Evolutionary conservation across 2,888 invertebrate species (phyloP), one percentile per base, ranked within the genome.

Genomic region (Palloptera scutellata): DNA sequence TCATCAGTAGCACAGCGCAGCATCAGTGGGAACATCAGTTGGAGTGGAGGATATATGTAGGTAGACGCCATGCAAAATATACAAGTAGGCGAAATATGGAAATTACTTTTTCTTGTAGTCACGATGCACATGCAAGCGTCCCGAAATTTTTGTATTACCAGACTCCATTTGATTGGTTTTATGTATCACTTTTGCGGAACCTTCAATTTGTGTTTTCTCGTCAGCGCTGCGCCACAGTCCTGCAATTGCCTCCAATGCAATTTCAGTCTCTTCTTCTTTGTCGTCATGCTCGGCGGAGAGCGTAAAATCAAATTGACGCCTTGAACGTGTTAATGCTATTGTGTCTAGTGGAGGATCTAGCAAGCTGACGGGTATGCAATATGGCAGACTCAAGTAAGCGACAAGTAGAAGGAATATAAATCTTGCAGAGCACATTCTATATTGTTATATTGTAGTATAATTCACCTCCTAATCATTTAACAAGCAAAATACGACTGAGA

Each of bases 251-350:
- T 84, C 84, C 30, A 84, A 71, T 0, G 81, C 78, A 61, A 85
- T 66, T 71, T 84, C 83, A 0, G 85, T 85, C 19, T 83, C 83
- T 19, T 80, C 79, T 3, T 78, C 79, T 58, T 78, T 74, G 58
- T 84, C 82, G 65, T 84, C 81, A 68, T 85, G 83, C 20, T 85
- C 84, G 1, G 84, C 85, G 1, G 81, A 81, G 5, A 85, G 4
- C 2, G 79, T 83, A 53, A 85, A 72, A 75, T 85, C 85, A 57
- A 85, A 81, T 70, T 85, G 84, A 15, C 85, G 79, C 6, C 79
- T 79, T 1, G 70, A 67, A 13, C 79, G 71, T n/a, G 42, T 45
- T n/a, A 67, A 13, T 30, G 30, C 30, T 6, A 30, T 30, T 30
- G 6, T 6, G 6, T 30, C 6, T 30, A 6, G 30, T 30, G 2